Base-by-base conservation (phyloP, 53 echinoderm and acorn worm genomes). In the Astropecten irregularis region DNA sequence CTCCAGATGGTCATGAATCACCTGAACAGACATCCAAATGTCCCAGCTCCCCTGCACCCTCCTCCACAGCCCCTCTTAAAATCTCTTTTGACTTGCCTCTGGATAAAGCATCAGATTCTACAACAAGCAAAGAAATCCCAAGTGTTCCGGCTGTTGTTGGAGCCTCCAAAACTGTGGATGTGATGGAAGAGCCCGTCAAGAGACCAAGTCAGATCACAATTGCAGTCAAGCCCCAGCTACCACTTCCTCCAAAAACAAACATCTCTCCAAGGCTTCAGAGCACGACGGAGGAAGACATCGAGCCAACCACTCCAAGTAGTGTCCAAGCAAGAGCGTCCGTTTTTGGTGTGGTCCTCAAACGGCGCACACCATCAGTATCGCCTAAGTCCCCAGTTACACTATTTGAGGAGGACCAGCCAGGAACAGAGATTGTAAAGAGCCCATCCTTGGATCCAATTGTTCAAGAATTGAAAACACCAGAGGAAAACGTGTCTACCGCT, bases 1-100 rank as follows among this genome's bases (percentile, higher is more conserved):
- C 95, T 63, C 95, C 95, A 55, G 95, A 95, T 88, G 95, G 95
- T 16, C 90, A 93, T 65, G 95, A 95, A 52, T 92, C 84, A 18
- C 95, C 95, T 16, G 90, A 83, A 32, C 67, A 89, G 30, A 67
- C 87, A 0, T 71, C 89, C 62, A 85, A 65, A 16, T 92, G 92
- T 42, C 89, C 89, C 32, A 92, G 64, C 36, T 73, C 91, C 31
- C 73, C 91, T 57, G 40, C 61, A 2, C 62, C 74, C 51, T 49
- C 73, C n/a, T n/a, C 63, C 44, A 48, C 66, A 37, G 26, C 23
- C 25, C 19, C 28, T 53, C 16, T 58, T 36, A 76, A 76, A 27
- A 18, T 23, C 23, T 44, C 33, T 36, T 67, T 28, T 9, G 48
- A 47, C 32, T 9, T 27, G 21, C 25, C 57, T 38, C 25, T 50